Evolutionary conservation across 2,888 invertebrate genomes (phyloP), one percentile per base, ranked within the genome.

Genomic region (Thymelicus lineola): DNA sequence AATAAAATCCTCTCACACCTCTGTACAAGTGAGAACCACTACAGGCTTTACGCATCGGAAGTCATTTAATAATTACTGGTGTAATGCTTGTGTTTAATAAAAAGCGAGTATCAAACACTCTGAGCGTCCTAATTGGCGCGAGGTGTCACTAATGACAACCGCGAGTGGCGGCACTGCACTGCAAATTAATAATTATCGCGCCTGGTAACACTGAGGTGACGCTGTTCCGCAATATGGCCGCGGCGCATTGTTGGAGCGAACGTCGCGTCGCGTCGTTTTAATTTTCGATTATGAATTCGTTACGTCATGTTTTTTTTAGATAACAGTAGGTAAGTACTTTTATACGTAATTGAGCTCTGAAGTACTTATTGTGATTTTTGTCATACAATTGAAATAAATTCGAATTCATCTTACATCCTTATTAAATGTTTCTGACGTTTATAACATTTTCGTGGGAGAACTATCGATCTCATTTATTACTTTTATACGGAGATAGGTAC

Each of bases 181-280:
- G 91, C 89, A 89, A 91, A 93, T 92, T 93, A 92, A 90, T 93
- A 92, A 93, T 93, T 93, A 93, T 92, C 84, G 84, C 91, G 91
- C 88, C 86, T 92, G 91, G 91, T 86, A 91, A 90, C 92, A 91
- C 90, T 82, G 86, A 83, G 84, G 81, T 80, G 80, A 80, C 81
- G 83, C 80, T 78, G 73, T 75, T 77, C 78, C 79, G 84, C 90
- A 91, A 91, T 86, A 93, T 91, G 89, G 91, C 90, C 82, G 89
- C 86, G 85, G 76, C 77, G 82, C 78, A 90, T 92, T 91, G 91
- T 91, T 85, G 81, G 81, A 80, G 83, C 77, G 81, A 85, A 83
- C 75, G 79, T n/a, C n/a, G n/a, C n/a, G n/a, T n/a, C n/a, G n/a
- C n/a, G n/a, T 82, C 77, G 81, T 82, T 84, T 86, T 85, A 82